Evolutionary conservation across 2,888 invertebrate species (phyloP), one percentile per base, ranked within the genome.

Genomic region (Drosophila antonietae): DNA sequence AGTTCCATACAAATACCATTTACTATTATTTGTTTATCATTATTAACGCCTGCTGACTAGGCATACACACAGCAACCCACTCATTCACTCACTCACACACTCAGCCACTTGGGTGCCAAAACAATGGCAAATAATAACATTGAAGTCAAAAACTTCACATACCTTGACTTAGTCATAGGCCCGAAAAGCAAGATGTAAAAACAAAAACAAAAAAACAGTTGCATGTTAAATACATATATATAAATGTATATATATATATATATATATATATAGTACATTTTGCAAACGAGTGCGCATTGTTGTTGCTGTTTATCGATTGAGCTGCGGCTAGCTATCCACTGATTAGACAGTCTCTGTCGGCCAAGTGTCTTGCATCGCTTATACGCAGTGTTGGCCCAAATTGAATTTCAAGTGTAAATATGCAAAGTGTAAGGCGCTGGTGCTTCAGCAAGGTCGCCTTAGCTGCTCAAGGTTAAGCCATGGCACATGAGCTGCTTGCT

Each of bases 321-420:
- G 52, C 65, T 73, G 60, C 39, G 46, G 46, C 37, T 49, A 33
- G 12, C 46, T 41, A 20, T 57, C 31, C 60, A 66, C 69, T 75
- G 83, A 66, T 73, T 73, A 74, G 63, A 64, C 43, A 18, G 18
- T 43, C 18, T 3, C 12, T n/a, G 39, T 20, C 20, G 14, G 18
- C 18, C 51, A 18, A 51, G 28, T 28, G 12, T 1, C 28, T 41
- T 61, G 49, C 41, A 72, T 90, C 83, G 72, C 83, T 67, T 78
- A 90, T 86, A 86, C 80, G 90, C 87, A 71, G 58, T n/a, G 15
- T 31, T 49, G 61, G 56, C 60, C 43, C 68, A 81, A 82, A 84
- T 81, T 85, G 80, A 85, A 85, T 81, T 88, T 79, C 61, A 75
- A 69, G 75, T 80, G 75, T 69, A 68, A 73, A 74, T 59, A 49